Evolutionary conservation across 2,797 vertebrate species (phyloP).

Genomic region (Macropus fuliginosus): DNA sequence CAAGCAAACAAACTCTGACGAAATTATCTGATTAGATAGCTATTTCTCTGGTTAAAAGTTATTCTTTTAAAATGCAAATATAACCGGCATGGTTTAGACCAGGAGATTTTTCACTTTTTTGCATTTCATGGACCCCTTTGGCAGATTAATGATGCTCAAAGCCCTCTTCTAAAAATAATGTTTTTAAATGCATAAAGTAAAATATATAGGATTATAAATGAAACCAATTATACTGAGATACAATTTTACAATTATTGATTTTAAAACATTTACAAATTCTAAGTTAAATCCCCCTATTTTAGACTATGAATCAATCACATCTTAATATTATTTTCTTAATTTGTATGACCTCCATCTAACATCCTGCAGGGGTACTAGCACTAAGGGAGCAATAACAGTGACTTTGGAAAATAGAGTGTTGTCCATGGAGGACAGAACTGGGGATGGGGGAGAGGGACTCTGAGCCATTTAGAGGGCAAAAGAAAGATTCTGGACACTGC

Average conservation of each 20-base stretch:
- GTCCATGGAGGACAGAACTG: not conserved
- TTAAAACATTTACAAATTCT: not conserved
- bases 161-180: not conserved
- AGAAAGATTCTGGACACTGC: not conserved
- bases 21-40: not conserved
- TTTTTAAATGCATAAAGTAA: not conserved
- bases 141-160: not conserved
- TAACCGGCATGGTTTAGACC: not conserved
- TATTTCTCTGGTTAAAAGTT: not conserved
- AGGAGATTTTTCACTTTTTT: not conserved
- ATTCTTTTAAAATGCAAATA: not conserved
- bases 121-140: not conserved
- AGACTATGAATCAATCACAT: not conserved
- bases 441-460: rapidly evolving
- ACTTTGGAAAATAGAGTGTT: not conserved
- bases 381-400: not conserved
- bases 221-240: not conserved
- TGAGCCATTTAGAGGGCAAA: not conserved
- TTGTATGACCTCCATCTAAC: not conserved
- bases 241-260: not conserved
- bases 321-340: not conserved
- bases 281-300: not conserved
- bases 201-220: not conserved
- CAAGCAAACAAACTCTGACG: not conserved
- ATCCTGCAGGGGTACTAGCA: not conserved